Conservation (phyloP, 2,797 vertebrate genomes). For the Hafferia zeledoni region DNA sequence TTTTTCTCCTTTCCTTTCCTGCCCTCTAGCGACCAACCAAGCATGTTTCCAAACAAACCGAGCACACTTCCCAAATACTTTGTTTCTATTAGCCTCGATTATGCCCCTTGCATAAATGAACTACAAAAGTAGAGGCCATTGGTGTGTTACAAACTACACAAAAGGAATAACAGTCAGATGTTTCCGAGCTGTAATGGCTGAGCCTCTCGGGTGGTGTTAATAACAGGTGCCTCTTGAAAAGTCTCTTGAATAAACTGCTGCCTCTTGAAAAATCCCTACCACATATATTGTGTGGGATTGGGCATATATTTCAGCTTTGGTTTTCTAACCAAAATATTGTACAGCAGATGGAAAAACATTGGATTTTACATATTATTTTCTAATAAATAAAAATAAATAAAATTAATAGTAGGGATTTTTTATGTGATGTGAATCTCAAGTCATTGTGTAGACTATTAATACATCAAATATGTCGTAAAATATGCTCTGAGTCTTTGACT, state of each 20-base stretch:
- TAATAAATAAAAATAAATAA: neutral
- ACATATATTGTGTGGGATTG: neutral
- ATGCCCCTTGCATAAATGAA: neutral
- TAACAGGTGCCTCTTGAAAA: neutral
- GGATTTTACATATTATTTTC: neutral
- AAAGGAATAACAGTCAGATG: neutral
- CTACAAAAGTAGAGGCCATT: neutral
- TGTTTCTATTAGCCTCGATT: neutral
- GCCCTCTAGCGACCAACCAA: constrained; percentile 50
- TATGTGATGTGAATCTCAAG: neutral
- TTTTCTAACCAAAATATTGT: neutral
- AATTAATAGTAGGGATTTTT: neutral
- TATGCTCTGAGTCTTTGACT: neutral
- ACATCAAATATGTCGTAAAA: neutral
- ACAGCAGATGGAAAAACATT: neutral
- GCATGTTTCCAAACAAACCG: neutral
- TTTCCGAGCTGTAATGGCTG: neutral
- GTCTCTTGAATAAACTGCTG: neutral
- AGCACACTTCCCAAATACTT: neutral
- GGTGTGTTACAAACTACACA: neutral
- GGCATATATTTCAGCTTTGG: neutral
- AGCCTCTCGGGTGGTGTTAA: neutral
- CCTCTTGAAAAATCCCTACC: neutral
- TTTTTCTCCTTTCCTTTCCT: constrained; percentile 20
- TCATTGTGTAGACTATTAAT: neutral